A percentile compares a stretch with the other conserved stretches of the same genome.
These are phyloP conservation scores for Chaetura pelagica DNA, from an alignment of 2,113 vertebrate genomes.

Conservation along the genomic window DNA sequence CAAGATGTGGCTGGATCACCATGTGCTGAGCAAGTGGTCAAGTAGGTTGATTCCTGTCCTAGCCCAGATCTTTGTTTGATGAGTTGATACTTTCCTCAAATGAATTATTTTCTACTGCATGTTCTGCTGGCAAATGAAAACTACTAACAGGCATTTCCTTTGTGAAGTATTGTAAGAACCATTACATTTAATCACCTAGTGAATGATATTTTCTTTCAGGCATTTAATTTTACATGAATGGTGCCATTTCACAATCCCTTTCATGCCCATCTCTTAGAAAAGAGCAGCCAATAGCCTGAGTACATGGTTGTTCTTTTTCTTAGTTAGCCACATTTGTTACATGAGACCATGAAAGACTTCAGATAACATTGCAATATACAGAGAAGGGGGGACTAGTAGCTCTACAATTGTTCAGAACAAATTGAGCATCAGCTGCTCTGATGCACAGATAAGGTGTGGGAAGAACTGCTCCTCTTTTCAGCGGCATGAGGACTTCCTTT, in stretches of 20 bases:
- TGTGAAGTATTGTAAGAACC: neutral
- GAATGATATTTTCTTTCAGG: neutral
- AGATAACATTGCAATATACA: neutral
- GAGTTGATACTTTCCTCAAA: neutral
- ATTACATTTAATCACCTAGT: neutral
- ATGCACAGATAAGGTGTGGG: neutral
- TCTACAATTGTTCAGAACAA: neutral
- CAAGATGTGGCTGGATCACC: neutral
- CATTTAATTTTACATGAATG: neutral
- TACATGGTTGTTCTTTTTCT: neutral
- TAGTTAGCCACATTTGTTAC: neutral
- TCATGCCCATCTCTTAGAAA: neutral
- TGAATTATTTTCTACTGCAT: neutral
- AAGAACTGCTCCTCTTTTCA: neutral
- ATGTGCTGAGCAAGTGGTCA: neutral
- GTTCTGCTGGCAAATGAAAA: neutral
- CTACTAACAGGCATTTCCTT: neutral
- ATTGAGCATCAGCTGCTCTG: neutral
- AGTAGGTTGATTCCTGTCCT: neutral
- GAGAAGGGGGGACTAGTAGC: neutral
- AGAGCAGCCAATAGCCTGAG: neutral
- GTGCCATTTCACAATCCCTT: neutral
- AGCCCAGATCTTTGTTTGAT: neutral
- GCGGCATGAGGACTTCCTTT: constrained; percentile 1
- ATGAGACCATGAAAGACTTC: neutral